These are phyloP conservation scores for Dryomyza anilis DNA, from an alignment of 2,888 invertebrate genomes.

Conservation along the genomic window DNA sequence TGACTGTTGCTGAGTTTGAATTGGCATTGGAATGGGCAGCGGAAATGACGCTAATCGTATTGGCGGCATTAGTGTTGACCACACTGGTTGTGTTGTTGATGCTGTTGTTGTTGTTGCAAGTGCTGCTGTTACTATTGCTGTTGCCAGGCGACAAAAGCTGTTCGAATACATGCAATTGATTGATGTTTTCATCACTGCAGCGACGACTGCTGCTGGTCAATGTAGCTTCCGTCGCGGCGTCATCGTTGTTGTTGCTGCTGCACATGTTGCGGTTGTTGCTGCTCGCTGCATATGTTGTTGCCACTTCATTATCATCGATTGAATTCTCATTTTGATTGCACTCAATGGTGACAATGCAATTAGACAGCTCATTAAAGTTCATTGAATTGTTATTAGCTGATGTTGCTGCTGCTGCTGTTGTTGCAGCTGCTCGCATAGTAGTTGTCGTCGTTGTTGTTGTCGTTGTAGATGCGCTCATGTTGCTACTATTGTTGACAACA, in stretches of 20 bases:
- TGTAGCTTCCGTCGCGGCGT: conserved; percentile 31
- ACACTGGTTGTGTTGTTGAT: conserved; percentile 24
- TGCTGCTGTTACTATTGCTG: no score
- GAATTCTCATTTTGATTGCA: conserved; percentile 49
- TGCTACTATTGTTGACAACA: conserved; percentile 29
- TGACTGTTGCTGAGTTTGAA: conserved; percentile 8
- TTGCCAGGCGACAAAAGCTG: conserved; percentile 41
- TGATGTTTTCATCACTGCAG: conserved; percentile 42
- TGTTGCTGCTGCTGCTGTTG: conserved; percentile 30
- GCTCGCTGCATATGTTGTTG: conserved; percentile 31
- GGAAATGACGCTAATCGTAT: conserved; percentile 35
- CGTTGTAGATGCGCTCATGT: conserved; percentile 20
- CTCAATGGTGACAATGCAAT: conserved; percentile 62
- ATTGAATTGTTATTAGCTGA: conserved; percentile 56
- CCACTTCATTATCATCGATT: conserved; percentile 36
- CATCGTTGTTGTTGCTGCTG: conserved; percentile 29
- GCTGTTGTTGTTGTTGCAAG: conserved; percentile 23
- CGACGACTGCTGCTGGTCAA: conserved; percentile 29
- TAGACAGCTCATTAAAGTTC: conserved; percentile 63
- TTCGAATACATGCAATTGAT: conserved; percentile 52
- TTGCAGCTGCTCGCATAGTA: conserved; percentile 26
- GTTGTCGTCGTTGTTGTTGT: conserved; percentile 24
- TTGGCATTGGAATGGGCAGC: conserved; percentile 22
- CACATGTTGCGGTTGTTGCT: conserved; percentile 12
- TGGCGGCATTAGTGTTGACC: conserved; percentile 24